Evolutionary conservation across 2,888 invertebrate species (phyloP).

Genomic region (Serripes groenlandicus): DNA sequence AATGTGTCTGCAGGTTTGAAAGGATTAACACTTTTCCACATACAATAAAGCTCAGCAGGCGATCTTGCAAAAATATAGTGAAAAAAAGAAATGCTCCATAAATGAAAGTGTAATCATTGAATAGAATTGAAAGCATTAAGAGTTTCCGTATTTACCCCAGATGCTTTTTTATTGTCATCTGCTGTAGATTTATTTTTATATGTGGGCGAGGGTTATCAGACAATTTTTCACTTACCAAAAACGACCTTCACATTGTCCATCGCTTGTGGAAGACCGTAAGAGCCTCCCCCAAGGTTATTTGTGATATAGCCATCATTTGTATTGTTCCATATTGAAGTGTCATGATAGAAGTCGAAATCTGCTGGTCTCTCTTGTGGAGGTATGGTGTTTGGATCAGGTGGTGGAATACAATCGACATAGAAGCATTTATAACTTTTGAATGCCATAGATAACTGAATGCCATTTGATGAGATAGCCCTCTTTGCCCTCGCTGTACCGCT

Average conservation of each 20-base stretch:
- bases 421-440: constrained; percentile 72
- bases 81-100: no score
- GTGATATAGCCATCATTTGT: constrained; percentile 51
- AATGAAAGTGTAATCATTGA: no score
- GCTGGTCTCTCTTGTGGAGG: constrained; percentile 60
- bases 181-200: no score
- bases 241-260: constrained; percentile 59
- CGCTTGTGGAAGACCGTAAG: constrained; percentile 56
- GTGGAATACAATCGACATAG: constrained; percentile 80
- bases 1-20: no score
- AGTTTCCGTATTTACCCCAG: no score
- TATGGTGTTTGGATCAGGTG: constrained; percentile 74
- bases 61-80: no score
- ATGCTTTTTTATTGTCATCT: no score
- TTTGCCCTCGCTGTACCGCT: constrained; percentile 44
- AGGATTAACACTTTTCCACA: no score
- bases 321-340: constrained; percentile 42
- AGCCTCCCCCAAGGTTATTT: constrained; percentile 28
- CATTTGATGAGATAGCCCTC: constrained; percentile 16
- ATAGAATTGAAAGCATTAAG: no score
- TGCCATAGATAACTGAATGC: constrained; percentile 26
- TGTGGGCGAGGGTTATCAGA: no score
- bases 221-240: constrained; percentile 47
- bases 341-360: constrained; percentile 54
- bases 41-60: no score